phyloP scores from a whole-genome alignment of 2,888 invertebrate genomes.

The Hedya salicella region DNA sequence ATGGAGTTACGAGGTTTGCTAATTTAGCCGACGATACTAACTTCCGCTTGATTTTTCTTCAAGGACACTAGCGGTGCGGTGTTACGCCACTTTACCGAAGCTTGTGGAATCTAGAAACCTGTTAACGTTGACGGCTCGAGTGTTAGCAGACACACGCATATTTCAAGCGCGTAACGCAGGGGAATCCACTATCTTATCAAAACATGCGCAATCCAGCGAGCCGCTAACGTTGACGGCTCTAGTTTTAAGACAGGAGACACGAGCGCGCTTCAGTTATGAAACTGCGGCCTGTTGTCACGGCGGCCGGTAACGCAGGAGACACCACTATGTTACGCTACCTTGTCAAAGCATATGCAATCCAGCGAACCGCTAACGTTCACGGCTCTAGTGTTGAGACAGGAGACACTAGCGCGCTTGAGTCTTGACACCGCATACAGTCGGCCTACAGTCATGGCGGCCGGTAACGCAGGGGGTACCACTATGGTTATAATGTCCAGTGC shows the following conservation, averaged over 20 bases:
- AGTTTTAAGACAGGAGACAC: constrained; percentile 96
- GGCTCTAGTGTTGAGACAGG: constrained; percentile 96
- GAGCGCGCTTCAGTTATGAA: constrained; percentile 89
- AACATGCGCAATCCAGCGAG: constrained; percentile 94
- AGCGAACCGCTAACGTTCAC: constrained; percentile 97
- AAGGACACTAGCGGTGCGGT: no score
- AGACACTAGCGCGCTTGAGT: constrained; percentile 90
- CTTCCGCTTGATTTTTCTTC: no score
- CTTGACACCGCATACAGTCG: constrained; percentile 95
- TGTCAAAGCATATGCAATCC: constrained; percentile 94
- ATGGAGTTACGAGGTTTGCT: no score
- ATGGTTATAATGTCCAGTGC: constrained; percentile 97
- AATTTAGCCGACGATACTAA: no score
- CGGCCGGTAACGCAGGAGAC: constrained; percentile 81
- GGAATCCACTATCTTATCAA: constrained; percentile 79
- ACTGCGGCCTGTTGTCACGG: constrained; percentile 98
- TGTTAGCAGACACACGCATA: constrained; percentile 97
- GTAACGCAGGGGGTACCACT: constrained; percentile 97
- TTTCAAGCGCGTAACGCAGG: no score
- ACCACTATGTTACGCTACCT: background rate
- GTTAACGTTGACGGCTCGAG: constrained; percentile 96
- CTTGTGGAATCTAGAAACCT: constrained; percentile 95
- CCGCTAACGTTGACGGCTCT: constrained; percentile 97
- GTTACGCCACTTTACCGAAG: constrained; percentile 89
- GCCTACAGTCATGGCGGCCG: constrained; percentile 98